Base-by-base conservation (phyloP, 2,888 invertebrate genomes). In the Ormyrus rosae region DNA sequence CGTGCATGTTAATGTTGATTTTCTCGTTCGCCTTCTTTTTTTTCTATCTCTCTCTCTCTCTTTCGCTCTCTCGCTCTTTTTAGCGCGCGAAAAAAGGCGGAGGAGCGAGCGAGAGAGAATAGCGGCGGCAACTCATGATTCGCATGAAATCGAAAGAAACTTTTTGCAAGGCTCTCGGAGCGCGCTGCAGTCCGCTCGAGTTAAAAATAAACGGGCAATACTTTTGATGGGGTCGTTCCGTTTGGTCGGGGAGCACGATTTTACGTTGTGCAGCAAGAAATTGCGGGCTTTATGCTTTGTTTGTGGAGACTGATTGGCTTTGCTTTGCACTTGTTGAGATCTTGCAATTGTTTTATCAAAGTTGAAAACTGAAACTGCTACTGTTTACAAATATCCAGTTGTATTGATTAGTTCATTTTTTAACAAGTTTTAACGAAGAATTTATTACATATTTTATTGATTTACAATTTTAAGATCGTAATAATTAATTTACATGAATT, bases 1-100 rank as follows among this genome's bases (percentile, higher is more conserved):
- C 46, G 56, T 55, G 73, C 79, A 79, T 79, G 69, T 45, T 73
- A 79, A 73, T 79, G 79, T 60, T 58, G 60, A 79, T 79, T 79
- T 79, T 73, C 73, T 79, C 73, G 73, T 79, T 79, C 67, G 56
- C 58, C 65, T 56, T 5, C 7, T 13, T 68, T 11, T 72, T 71
- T n/a, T 71, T 34, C 6, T 56, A 55, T 34, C n/a, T 13, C 61
- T 63, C 45, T 63, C 46, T 45, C 45, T 8, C 34, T 34, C 11
- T 60, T 60, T 65, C 45, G 6, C 51, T 63, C 45, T 63, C 46
- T 45, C 45, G 6, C 45, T 34, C 11, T 60, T 67, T 65, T 13
- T 6, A 45, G 34, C 19, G 34, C 64, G 53, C 60, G 13, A 4
- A 61, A 68, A 70, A 69, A 34, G 34, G 34, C 55, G 34, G 56